Base-by-base conservation (phyloP, 2,113 vertebrate species). In the Oncorhynchus tshawytscha region DNA sequence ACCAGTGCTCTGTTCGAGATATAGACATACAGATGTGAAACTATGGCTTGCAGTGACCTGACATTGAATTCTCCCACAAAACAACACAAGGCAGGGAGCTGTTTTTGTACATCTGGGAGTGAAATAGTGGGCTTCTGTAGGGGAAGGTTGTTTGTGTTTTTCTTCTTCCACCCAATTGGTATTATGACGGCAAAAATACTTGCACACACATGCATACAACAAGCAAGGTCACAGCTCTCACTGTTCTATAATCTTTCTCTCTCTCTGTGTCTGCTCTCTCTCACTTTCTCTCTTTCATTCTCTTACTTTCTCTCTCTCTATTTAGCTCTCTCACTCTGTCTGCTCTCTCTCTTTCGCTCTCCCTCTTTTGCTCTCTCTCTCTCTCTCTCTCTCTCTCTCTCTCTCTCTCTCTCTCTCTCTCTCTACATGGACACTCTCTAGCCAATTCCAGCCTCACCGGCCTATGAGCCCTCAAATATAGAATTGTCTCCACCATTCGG, bases 401-500 rank as follows among this genome's bases (percentile, higher is more conserved):
- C 48, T n/a, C 29, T 27, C 65, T 2, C 27, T 29, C 68, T 20
- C 51, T 16, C 25, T 12, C 22, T 4, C 20, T 67, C 73, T 70
- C 31, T 68, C 12, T 67, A 29, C 67, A 29, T 27, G 16, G 16
- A 48, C 24, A 27, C 24, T n/a, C 68, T 22, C 22, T 11, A n/a
- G 22, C 27, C 70, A 12, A 15, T 45, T 29, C 73, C 64, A 64
- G 78, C 69, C 78, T 39, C 1, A 24, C 59, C 16, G 60, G 82
- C 87, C 83, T 54, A 66, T 67, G 29, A 80, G 81, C 78, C 82
- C 84, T 81, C 84, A 89, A 86, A 91, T 91, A 86, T 92, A 87
- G 89, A 85, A 91, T 93, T 92, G 92, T 89, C 90, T 88, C 88
- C 87, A 91, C 86, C 88, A 88, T 87, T 87, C 64, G 71, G 81